Base-by-base conservation (phyloP, 2,797 vertebrate genomes). In the Leucoraja ocellata region DNA sequence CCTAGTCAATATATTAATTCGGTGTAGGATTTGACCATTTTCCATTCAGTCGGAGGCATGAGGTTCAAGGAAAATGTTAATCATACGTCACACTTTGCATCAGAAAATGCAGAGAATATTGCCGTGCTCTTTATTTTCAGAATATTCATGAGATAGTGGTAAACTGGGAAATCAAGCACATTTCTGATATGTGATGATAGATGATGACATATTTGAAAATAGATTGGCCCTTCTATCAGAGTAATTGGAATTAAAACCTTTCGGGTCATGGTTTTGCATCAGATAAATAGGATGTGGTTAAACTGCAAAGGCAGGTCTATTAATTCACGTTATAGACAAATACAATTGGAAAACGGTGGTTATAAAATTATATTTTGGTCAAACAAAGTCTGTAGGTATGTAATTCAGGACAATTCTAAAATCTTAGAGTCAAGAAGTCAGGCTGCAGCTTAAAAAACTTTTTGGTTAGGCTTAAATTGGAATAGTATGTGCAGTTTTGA, bases 1-100 rank as follows among this genome's bases (percentile, higher is more conserved):
- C 36, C 84, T 88, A 16, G 63, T 63, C 84, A 36, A 88, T 23
- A 88, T 63, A 88, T 88, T 88, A 88, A 88, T 36, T 88, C n/a
- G 32, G 63, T 21, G 65, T 88, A 68, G n/a, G n/a, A 9, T 68
- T 65, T 68, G 84, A 65, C n/a, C 61, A 32, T 6, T 32, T 68
- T 68, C 18, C 16, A n/a, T 14, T 36, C 61, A 36, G n/a, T 21
- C 63, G n/a, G 36, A 36, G 18, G 16, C 32, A 65, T 36, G n/a
- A 68, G 14, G n/a, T 21, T 10, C n/a, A 21, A 65, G 68, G 84
- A 18, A 68, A 88, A 88, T 63, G 63, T 21, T 88, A 68, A 88
- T 21, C n/a, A 36, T 21, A 63, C 84, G 68, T 68, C 65, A 32
- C 63, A 36, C n/a, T 61, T 68, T 68, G 84, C 16, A 88, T 32